Evolutionary conservation across 2,888 invertebrate genomes (phyloP).

Genomic region (Cataglyphis livida): DNA sequence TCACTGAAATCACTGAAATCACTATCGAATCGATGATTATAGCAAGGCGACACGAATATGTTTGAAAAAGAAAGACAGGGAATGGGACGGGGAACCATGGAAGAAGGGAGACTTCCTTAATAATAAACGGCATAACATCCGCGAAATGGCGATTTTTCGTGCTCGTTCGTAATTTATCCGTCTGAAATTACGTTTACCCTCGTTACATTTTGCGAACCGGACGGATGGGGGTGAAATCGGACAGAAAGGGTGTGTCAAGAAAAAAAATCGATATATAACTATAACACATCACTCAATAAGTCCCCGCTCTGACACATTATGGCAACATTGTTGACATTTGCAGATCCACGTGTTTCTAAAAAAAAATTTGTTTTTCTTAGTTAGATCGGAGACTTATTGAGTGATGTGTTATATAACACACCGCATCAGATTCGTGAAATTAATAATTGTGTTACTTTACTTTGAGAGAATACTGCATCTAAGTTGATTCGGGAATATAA

Average conservation of each 20-base stretch:
- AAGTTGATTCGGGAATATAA: background rate
- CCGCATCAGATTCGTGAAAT: background rate
- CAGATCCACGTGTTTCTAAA: too few species aligned
- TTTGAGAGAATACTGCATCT: background rate
- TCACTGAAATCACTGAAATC: slow-evolving; percentile 21
- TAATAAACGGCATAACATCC: slow-evolving; percentile 75
- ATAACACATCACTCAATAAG: too few species aligned
- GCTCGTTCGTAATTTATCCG: slow-evolving; percentile 78
- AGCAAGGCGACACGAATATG: slow-evolving; percentile 36
- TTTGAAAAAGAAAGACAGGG: slow-evolving; percentile 51
- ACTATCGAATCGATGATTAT: slow-evolving; percentile 70
- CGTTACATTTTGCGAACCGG: slow-evolving; percentile 67
- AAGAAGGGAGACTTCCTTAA: slow-evolving; percentile 68
- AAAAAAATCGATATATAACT: slow-evolving; percentile 45
- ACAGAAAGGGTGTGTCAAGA: slow-evolving; percentile 37
- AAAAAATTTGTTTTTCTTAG: too few species aligned
- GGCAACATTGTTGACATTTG: too few species aligned
- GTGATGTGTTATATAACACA: background rate
- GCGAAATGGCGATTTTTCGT: slow-evolving; percentile 81
- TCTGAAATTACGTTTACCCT: slow-evolving; percentile 79
- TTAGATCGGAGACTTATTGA: too few species aligned
- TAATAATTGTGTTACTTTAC: slow-evolving; percentile 1
- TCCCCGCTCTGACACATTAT: too few species aligned
- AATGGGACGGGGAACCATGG: slow-evolving; percentile 9
- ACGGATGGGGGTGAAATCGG: slow-evolving; percentile 41